A percentile compares a stretch with the other conserved stretches of the same genome.
Conservation (phyloP, 1,140 invertebrate species). For the Micrasema longulum region DNA sequence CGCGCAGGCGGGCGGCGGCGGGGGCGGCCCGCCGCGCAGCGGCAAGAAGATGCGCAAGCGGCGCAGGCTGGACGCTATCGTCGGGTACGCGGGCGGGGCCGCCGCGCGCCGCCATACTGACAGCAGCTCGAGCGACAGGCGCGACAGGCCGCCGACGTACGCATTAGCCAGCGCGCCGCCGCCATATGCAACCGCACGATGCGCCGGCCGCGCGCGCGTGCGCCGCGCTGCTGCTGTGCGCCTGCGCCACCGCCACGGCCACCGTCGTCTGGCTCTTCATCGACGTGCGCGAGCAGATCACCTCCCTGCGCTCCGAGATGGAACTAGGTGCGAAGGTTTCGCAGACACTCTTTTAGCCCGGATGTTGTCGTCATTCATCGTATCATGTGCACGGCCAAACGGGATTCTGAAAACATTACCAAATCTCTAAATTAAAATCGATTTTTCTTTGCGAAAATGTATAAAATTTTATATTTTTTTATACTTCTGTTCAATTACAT, state of each 20-base stretch:
- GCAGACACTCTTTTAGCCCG: too few species aligned
- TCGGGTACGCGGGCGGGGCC: slow-evolving; percentile 59
- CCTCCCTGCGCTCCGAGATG: slow-evolving; percentile 73
- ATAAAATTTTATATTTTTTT: too few species aligned
- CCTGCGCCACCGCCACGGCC: slow-evolving; percentile 74
- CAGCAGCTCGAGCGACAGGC: slow-evolving; percentile 69
- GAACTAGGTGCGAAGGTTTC: slow-evolving; percentile 72
- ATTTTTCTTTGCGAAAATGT: too few species aligned
- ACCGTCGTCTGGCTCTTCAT: slow-evolving; percentile 78
- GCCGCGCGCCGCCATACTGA: slow-evolving; percentile 49
- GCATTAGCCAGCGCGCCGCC: slow-evolving; percentile 57
- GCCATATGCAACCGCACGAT: slow-evolving; percentile 56
- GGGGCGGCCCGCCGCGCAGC: slow-evolving; percentile 63
- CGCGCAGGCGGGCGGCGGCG: slow-evolving; percentile 58
- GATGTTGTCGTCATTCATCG: too few species aligned
- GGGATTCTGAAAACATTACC: too few species aligned
- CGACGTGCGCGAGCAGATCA: slow-evolving; percentile 75
- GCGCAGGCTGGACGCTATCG: slow-evolving; percentile 70
- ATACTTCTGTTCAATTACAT: too few species aligned
- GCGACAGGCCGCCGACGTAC: slow-evolving; percentile 57
- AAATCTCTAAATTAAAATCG: too few species aligned
- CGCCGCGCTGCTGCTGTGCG: slow-evolving; percentile 71
- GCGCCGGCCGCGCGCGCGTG: slow-evolving; percentile 70
- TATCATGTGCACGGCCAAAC: too few species aligned
- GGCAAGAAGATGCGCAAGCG: slow-evolving; percentile 74